Evolutionary conservation across 1,140 invertebrate species (phyloP).

Genomic region (Helicoverpa zea): DNA sequence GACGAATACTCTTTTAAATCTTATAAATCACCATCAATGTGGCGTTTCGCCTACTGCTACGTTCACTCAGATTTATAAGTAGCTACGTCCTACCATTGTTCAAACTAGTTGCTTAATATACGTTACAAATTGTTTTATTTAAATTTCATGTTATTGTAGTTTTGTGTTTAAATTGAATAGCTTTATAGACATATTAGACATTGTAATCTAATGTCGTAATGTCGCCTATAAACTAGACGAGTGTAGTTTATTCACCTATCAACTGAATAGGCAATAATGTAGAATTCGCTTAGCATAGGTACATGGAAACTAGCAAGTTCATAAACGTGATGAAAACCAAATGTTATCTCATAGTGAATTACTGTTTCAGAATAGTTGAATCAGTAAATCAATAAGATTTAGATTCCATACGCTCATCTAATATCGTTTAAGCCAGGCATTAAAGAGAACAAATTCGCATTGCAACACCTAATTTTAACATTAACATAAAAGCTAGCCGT

Average conservation of each 20-base stretch:
- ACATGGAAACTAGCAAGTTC: neutral
- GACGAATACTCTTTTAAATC: constrained; percentile 21
- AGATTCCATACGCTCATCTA: neutral
- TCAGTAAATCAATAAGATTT: neutral
- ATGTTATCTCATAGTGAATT: neutral
- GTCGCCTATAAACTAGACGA: constrained; percentile 1
- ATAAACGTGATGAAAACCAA: neutral
- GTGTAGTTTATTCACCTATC: constrained; percentile 12
- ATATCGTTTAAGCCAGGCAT: neutral
- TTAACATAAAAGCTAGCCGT: neutral
- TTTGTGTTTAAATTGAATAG: constrained; percentile 31
- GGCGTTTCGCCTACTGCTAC: constrained; percentile 34
- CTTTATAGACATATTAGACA: constrained; percentile 17
- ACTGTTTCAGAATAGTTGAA: neutral
- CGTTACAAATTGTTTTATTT: constrained; percentile 32
- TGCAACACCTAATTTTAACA: neutral
- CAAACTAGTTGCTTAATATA: constrained; percentile 24
- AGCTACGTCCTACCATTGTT: constrained; percentile 37
- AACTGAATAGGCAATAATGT: constrained; percentile 10
- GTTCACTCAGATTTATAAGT: constrained; percentile 43
- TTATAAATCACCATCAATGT: constrained; percentile 41
- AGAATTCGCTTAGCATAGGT: constrained; percentile 29
- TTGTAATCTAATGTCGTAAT: constrained; percentile 25
- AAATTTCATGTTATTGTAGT: constrained; percentile 29
- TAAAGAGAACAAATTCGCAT: constrained; percentile 16